Evolutionary conservation across 1,140 invertebrate species (phyloP).

Genomic region (Drosophila sp.): DNA sequence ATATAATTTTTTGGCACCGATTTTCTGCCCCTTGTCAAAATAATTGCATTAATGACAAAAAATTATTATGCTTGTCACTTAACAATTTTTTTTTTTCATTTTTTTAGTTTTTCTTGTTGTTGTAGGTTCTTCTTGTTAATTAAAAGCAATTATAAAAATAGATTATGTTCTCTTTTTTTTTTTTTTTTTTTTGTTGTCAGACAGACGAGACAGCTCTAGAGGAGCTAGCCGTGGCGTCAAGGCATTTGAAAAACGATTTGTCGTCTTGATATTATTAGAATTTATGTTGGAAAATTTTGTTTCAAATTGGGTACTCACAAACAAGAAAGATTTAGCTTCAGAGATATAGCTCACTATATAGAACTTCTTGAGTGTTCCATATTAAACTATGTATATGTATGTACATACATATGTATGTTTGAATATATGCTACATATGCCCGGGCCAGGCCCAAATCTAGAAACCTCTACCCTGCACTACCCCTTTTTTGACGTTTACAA

Average conservation of each 20-base stretch:
- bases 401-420: too few relatives aligned
- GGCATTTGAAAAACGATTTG: conserved; percentile 71
- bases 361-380: too few relatives aligned
- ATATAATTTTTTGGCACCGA: conserved; percentile 2
- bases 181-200: conserved; percentile 43
- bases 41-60: conserved; percentile 73
- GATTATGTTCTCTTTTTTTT: conserved; percentile 41
- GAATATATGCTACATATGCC: background rate
- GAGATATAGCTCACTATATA: too few relatives aligned
- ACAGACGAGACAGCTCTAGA: conserved; percentile 47
- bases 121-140: conserved; percentile 67
- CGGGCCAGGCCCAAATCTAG: conserved; percentile 10
- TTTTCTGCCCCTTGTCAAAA: conserved; percentile 42
- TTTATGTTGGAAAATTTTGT: conserved; percentile 48
- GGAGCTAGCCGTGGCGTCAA: conserved; percentile 56
- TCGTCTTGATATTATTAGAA: conserved; percentile 62
- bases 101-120: background rate
- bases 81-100: conserved; percentile 29
- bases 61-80: conserved; percentile 77
- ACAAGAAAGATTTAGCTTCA: background rate
- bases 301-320: background rate
- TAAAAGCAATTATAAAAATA: conserved; percentile 79
- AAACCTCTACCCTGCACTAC: background rate
- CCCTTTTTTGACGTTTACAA: conserved; percentile 19
- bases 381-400: too few relatives aligned